These are phyloP conservation scores for Drosophila setosimentum DNA, from an alignment of 2,888 invertebrate genomes.

Conservation along the genomic window DNA sequence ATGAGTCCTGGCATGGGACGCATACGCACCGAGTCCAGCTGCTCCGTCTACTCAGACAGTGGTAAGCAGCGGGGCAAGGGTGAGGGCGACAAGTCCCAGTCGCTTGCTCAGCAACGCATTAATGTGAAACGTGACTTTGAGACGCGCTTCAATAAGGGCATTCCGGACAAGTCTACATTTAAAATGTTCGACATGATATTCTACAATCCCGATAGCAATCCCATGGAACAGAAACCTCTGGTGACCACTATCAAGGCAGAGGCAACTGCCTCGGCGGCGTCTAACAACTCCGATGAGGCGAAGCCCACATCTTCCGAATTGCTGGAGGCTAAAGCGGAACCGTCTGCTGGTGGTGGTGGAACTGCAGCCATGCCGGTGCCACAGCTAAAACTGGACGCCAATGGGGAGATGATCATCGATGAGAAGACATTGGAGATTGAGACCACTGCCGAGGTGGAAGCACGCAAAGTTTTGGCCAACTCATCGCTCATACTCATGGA, in stretches of 20 bases:
- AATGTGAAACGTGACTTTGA: slow-evolving; percentile 81
- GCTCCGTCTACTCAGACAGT: slow-evolving; percentile 83
- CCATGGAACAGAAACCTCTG: slow-evolving; percentile 87
- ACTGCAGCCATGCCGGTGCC: slow-evolving; percentile 88
- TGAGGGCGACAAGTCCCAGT: slow-evolving; percentile 85
- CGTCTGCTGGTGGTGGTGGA: slow-evolving; percentile 73
- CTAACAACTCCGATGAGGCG: slow-evolving; percentile 38
- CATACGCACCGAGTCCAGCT: slow-evolving; percentile 84
- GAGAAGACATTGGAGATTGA: slow-evolving; percentile 92
- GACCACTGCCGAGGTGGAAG: slow-evolving; percentile 88
- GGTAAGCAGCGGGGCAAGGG: slow-evolving; percentile 80
- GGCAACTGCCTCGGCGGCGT: slow-evolving; percentile 52
- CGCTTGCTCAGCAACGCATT: slow-evolving; percentile 86
- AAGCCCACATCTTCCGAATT: slow-evolving; percentile 51
- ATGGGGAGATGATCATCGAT: slow-evolving; percentile 94
- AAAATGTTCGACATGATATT: slow-evolving; percentile 97
- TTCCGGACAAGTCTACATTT: slow-evolving; percentile 89
- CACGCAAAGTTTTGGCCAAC: slow-evolving; percentile 88
- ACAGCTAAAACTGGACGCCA: slow-evolving; percentile 93
- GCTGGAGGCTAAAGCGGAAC: slow-evolving; percentile 51
- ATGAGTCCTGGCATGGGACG: slow-evolving; percentile 78
- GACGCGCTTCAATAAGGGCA: slow-evolving; percentile 77
- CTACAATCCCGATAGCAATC: slow-evolving; percentile 93
- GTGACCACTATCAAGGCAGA: slow-evolving; percentile 78
- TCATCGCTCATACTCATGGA: slow-evolving; percentile 89